Conservation (phyloP, 1,140 invertebrate genomes). For the Hycleus cichorii region DNA sequence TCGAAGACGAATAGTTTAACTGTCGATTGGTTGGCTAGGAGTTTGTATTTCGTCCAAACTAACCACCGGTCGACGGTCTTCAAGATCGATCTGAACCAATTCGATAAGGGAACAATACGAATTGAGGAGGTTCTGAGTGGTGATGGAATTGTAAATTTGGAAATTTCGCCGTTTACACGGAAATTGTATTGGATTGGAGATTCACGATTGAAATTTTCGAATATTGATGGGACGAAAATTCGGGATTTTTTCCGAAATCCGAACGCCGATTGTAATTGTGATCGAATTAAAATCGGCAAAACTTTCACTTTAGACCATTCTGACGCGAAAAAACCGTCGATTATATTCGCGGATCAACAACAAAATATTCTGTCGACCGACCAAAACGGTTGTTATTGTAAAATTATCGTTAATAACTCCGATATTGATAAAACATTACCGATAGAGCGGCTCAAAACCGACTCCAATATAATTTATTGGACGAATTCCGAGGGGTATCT, state of each 20-base stretch:
- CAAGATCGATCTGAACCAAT: conserved; percentile 50
- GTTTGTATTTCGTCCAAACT: conserved; percentile 71
- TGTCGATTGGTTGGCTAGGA: conserved; percentile 78
- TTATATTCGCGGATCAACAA: conserved; percentile 55
- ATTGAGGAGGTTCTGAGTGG: conserved; percentile 44
- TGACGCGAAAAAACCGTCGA: conserved; percentile 49
- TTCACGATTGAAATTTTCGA: conserved; percentile 55
- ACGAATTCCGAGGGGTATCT: conserved; percentile 54
- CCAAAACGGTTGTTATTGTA: conserved; percentile 60
- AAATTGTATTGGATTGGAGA: conserved; percentile 66
- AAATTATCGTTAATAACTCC: conserved; percentile 44
- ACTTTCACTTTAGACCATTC: conserved; percentile 61
- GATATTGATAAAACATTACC: conserved; percentile 41
- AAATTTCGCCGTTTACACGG: conserved; percentile 65
- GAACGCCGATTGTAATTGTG: conserved; percentile 12
- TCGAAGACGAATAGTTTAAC: conserved; percentile 60
- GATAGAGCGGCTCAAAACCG: conserved; percentile 54
- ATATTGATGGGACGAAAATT: conserved; percentile 49
- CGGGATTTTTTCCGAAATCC: conserved; percentile 46
- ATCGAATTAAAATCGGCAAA: conserved; percentile 46
- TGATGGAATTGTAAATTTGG: conserved; percentile 53
- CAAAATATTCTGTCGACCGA: conserved; percentile 58
- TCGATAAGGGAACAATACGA: conserved; percentile 41
- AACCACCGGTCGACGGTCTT: conserved; percentile 48
- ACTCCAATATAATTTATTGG: conserved; percentile 64